Percentiles rank a stretch among this genome's conserved stretches.
Conservation (phyloP, 2,113 vertebrate species). For the Sterna hirundo region DNA sequence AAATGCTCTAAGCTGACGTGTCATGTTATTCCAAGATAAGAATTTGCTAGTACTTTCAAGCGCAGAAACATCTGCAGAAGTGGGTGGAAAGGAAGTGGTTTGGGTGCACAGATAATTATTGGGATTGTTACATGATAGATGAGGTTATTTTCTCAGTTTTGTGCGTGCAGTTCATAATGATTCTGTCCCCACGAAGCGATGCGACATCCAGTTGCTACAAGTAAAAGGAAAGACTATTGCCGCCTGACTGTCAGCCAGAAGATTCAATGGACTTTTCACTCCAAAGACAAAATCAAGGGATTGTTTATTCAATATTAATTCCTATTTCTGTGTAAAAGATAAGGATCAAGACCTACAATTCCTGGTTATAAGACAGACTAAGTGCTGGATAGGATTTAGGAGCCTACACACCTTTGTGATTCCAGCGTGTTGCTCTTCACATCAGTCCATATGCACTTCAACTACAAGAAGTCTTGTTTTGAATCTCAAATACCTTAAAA, state of each 20-base stretch:
- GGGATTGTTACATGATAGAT: neutral
- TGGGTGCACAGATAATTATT: constrained; percentile 13
- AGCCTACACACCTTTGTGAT: neutral
- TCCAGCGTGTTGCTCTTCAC: neutral
- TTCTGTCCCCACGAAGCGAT: neutral
- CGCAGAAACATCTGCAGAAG: constrained; percentile 18
- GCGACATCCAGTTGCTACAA: neutral
- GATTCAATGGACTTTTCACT: neutral
- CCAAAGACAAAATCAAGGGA: neutral
- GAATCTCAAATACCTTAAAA: neutral
- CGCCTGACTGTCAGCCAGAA: neutral
- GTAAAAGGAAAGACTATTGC: neutral
- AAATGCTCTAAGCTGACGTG: neutral
- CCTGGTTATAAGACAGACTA: neutral
- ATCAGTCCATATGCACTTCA: neutral
- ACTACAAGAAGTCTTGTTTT: neutral
- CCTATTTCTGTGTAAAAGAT: neutral
- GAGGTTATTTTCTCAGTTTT: neutral
- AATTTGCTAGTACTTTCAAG: neutral
- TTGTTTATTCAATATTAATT: neutral
- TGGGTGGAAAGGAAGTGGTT: constrained; percentile 4
- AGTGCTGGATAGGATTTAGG: neutral
- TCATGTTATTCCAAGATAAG: neutral
- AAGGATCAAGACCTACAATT: neutral
- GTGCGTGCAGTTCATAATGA: neutral